Base-by-base conservation (phyloP, 1,140 invertebrate genomes). In the Tetramorium simillimum region DNA sequence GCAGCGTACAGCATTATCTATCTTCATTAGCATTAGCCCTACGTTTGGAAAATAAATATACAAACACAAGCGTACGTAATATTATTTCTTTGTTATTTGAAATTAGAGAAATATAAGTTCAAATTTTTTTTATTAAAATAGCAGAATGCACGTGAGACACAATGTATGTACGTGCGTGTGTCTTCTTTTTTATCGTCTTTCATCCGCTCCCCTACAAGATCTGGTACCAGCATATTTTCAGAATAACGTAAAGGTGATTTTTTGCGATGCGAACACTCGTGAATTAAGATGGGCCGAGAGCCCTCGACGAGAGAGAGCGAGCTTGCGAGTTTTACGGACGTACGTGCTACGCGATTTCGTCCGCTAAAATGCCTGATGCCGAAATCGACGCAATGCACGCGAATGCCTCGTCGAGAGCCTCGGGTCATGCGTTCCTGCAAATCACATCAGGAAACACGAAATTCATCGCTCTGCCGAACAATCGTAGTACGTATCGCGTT, bases 311-410 rank as follows among this genome's bases (percentile, higher is more conserved):
- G 33, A 33, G 33, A 33, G 51, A 24, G 62, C 46, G 51, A 84
- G 12, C n/a, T 49, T 53, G 43, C 56, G 28, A 60, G 28, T 67
- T 53, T 53, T 53, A 67, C 21, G n/a, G 37, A 24, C 73, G 33
- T 33, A 49, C 40, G 67, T 43, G 72, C 33, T 78, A 60, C 24
- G 21, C 53, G 51, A 85, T 78, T 87, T 89, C 78, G 78, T 85
- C 72, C 43, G 78, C 58, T 85, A 88, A 84, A 85, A 75, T 51
- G 58, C 70, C 21, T 69, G 65, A 76, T 78, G 49, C 75, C 46
- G 78, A 88, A 88, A 89, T 86, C 86, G 88, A 82, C 75, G 49
- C 46, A 82, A 75, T 85, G 86, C 92, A 93, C 92, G 92, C 91
- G 91, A 92, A 91, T 78, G 86, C 77, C 90, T 91, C 87, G 86